Evolutionary conservation across 2,797 vertebrate species (phyloP).

Genomic region (Sebastes jordani): DNA sequence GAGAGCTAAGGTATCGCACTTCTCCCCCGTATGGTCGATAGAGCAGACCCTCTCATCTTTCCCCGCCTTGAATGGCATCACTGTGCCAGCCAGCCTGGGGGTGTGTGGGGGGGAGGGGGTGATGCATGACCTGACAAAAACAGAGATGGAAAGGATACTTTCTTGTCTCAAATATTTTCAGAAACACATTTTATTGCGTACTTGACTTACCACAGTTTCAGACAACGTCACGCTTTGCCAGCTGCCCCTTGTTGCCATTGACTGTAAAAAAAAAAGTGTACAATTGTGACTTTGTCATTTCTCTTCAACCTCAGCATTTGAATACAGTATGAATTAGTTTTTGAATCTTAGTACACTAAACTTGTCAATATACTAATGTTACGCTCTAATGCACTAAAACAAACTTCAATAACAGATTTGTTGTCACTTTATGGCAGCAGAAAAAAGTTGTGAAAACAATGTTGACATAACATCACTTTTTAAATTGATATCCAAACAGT

Average conservation of each 20-base stretch:
- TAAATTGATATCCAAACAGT: too few relatives aligned
- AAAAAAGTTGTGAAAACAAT: too few relatives aligned
- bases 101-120: not conserved
- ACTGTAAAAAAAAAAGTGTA: not conserved
- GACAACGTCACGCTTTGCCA: not conserved
- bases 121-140: constrained; percentile 60
- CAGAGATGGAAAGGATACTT: constrained; percentile 35
- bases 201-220: not conserved
- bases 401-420: too few relatives aligned
- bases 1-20: constrained; percentile 59
- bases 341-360: not conserved
- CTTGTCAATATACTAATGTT: too few relatives aligned
- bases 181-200: constrained; percentile 1
- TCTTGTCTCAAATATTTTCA: constrained; percentile 26
- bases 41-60: constrained; percentile 74
- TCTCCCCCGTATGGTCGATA: constrained; percentile 57
- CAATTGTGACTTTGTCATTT: not conserved
- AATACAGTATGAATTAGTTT: not conserved
- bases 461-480: too few relatives aligned
- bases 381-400: too few relatives aligned
- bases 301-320: not conserved
- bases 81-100: constrained; percentile 43
- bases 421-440: too few relatives aligned
- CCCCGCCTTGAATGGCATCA: constrained; percentile 60
- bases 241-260: not conserved